Evolutionary conservation across 2,888 invertebrate species (phyloP), one percentile per base, ranked within the genome.

Genomic region (Toxonevra muliebris): DNA sequence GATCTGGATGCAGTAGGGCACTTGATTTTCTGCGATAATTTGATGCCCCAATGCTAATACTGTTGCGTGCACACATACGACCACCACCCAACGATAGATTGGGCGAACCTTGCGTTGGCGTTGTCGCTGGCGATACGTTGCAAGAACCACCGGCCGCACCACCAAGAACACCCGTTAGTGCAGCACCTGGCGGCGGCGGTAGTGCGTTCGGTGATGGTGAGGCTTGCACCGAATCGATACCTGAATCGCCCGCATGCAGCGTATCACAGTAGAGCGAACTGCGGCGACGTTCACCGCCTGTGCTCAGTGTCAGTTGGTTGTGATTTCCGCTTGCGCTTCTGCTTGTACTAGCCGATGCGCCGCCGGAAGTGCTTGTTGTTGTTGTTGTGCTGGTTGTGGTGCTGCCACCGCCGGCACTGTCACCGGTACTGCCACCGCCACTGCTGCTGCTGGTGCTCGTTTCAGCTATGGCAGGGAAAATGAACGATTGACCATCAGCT

Each of bases 161-260:
- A 15, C 41, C 54, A 57, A 63, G 66, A 1, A 74, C 76, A 41
- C 75, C 65, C 53, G 78, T 76, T 8, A 79, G 72, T 7, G 71
- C 59, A 0, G 76, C 76, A 8, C 82, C 84, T 42, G 84, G 85
- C 13, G 84, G 83, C 10, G 82, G 81, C n/a, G 81, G 80, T 70
- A 86, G 79, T 50, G 85, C 84, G 70, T 85, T 86, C 13, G 88
- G 88, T 63, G 87, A 86, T 7, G 88, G 88, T 50, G 88, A 88
- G 76, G 91, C 91, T 87, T 91, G 91, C 71, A 90, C 89, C 13
- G 91, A 91, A 74, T 91, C 91, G 79, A 91, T 92, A 69, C 91
- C 91, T 17, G 91, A 91, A 81, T 92, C 91, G 74, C 88, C 88
- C 60, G 86, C 87, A 74, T 88, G 87, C 71, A 85, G 79, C 62